A percentile compares a stretch with the other conserved stretches of the same genome.
These are phyloP conservation scores for Sipha flava DNA, from an alignment of 1,140 invertebrate genomes.

Conservation along the genomic window DNA sequence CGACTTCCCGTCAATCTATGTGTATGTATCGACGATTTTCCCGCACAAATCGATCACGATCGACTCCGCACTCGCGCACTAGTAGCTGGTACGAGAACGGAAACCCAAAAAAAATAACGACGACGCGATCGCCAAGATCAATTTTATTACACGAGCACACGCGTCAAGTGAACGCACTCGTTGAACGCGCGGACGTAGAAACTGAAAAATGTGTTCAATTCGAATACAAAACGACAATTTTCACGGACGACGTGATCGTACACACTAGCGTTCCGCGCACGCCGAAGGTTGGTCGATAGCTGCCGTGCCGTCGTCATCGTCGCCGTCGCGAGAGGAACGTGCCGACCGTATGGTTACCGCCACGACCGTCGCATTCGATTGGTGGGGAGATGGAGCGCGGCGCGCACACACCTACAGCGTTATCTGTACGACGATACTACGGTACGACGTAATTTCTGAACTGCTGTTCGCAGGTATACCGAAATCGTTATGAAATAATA, in stretches of 20 bases:
- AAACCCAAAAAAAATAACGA: too few relatives aligned
- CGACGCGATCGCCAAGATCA: too few relatives aligned
- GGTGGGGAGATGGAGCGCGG: neutral
- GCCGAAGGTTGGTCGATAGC: conserved; percentile 19
- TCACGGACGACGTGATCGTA: neutral
- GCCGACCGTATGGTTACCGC: neutral
- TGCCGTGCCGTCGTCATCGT: neutral
- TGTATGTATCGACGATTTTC: too few relatives aligned
- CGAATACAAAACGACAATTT: neutral
- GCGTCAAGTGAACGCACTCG: neutral
- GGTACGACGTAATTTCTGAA: neutral
- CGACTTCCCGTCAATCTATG: neutral
- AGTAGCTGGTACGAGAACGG: too few relatives aligned
- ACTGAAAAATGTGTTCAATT: too few relatives aligned
- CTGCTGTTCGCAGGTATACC: neutral
- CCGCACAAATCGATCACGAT: neutral
- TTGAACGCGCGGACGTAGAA: neutral
- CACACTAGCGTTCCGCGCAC: neutral
- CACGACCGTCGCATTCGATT: neutral
- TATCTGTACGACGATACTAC: too few relatives aligned
- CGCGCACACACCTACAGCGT: neutral
- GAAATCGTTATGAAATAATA: too few relatives aligned
- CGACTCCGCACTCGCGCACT: too few relatives aligned
- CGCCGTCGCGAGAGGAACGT: neutral
- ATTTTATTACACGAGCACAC: too few relatives aligned